These are phyloP conservation scores for Tethea ocularis DNA, from an alignment of 2,888 invertebrate genomes.

Conservation along the genomic window DNA sequence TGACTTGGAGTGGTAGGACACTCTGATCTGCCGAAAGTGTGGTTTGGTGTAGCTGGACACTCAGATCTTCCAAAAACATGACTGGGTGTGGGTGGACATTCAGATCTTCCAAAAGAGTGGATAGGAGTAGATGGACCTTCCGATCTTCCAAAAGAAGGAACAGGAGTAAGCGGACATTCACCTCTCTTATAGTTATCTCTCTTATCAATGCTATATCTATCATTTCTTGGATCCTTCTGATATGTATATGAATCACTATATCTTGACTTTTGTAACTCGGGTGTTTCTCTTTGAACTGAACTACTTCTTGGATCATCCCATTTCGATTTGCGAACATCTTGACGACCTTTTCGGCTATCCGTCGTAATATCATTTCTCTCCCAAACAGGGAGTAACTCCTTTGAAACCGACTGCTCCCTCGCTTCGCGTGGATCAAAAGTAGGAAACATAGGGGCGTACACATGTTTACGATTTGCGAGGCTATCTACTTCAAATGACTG, in stretches of 20 bases:
- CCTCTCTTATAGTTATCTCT: conserved; percentile 34
- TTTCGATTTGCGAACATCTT: conserved; percentile 25
- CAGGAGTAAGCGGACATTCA: conserved; percentile 32
- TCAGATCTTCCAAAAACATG: conserved; percentile 54
- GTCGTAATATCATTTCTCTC: conserved; percentile 27
- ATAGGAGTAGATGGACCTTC: conserved; percentile 38
- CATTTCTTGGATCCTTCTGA: conserved; percentile 31
- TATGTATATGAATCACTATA: conserved; percentile 31
- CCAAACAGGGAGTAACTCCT: conserved; percentile 35
- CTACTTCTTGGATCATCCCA: conserved; percentile 34
- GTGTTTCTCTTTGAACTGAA: conserved; percentile 28
- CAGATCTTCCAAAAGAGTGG: conserved; percentile 48
- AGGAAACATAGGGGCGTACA: conserved; percentile 62
- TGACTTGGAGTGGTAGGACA: conserved; percentile 47
- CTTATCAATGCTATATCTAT: conserved; percentile 38
- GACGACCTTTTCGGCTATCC: conserved; percentile 18
- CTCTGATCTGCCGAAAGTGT: conserved; percentile 55
- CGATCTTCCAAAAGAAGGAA: conserved; percentile 40
- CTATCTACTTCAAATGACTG: conserved; percentile 54
- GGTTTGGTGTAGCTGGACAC: conserved; percentile 49
- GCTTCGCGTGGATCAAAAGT: conserved; percentile 42
- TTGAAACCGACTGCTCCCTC: conserved; percentile 35
- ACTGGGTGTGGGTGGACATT: conserved; percentile 48
- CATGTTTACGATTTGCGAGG: conserved; percentile 50
- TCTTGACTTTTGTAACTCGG: conserved; percentile 29